Evolutionary conservation across 2,797 vertebrate species (phyloP), one percentile per base, ranked within the genome.

Genomic region (Brachyrhaphis roseni): DNA sequence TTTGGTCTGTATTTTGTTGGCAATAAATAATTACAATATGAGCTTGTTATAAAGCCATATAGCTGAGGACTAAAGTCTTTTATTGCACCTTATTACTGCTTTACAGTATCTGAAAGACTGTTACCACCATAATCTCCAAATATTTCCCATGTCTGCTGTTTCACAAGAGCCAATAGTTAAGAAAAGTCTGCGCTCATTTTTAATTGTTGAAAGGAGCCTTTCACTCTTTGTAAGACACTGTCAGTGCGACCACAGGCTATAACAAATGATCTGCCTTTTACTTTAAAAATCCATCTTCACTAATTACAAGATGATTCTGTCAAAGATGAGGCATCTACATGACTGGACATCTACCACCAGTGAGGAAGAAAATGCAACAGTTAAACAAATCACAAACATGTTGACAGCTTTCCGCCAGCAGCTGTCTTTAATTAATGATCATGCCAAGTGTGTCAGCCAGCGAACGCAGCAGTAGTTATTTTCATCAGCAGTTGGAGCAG

Each of bases 191-290:
- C 39, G 31, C 62, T 83, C 28, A 76, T 85, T 74, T 81, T 43
- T 79, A 16, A 16, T 70, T 76, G 82, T 82, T 79, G 80, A 82
- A 81, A 47, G 71, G 66, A 76, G 66, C 39, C 78, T 72, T 74
- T 80, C 62, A 64, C 78, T 90, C 81, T 84, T 45, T 75, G 72
- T 82, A 41, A 78, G 84, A 78, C 57, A 41, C 59, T 74, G 43
- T 84, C 86, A 87, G 77, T 45, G 1, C 68, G 72, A 84, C 84
- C 46, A 31, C 75, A 51, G 74, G 74, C 78, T 46, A 71, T 43
- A 72, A 84, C 59, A 86, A 87, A 81, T 79, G 86, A 81, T 81
- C 86, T 85, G 47, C 31, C 82, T 71, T n/a, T 36, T 34, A 76
- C 75, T 78, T 76, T 46, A 23, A 64, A 74, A 71, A 84, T 87